Base-by-base conservation (phyloP, 2,797 vertebrate genomes). In the Syngnathus rostellatus region DNA sequence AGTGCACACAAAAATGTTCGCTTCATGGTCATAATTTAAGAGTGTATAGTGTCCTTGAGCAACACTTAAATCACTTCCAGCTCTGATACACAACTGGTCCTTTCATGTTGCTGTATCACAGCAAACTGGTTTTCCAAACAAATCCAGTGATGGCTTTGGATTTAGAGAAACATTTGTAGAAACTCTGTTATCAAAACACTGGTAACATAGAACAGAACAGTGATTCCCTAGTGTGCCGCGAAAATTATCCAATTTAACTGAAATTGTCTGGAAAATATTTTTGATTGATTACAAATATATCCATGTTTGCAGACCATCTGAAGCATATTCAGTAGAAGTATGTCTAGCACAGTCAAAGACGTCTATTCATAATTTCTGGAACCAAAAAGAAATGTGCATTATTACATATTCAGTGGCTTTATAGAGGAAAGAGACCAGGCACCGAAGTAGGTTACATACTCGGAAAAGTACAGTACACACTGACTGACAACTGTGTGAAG, bases 11-110 rank as follows among this genome's bases (percentile, higher is more conserved):
- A 59, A 50, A 39, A n/a, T 50, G 50, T 19, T 48, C 31, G 74
- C n/a, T 55, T 25, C 61, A 37, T 64, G 57, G 67, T 48, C 67
- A 72, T 70, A 62, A 70, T 62, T 80, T n/a, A 76, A 41, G 65
- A 69, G 74, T 23, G 23, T 6, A 55, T 12, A 14, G 3, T 54
- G 64, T 77, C 77, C 70, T 70, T 71, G 62, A 71, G 66, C 72
- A 73, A 77, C 21, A 10, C 43, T 60, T 57, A 62, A 68, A 79
- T 72, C 70, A 39, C 38, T 60, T 40, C 37, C 9, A 60, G 37
- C 8, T 60, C 11, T 51, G 16, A 38, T 37, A 31, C 71, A 65
- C 19, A 64, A 50, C 10, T 8, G 55, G 51, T 19, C 54, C 63
- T 73, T 7, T 37, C 48, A 5, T 14, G 7, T 2, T 25, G 21